Conservation (phyloP, 2,113 vertebrate species). For the Nesogale talazaci region DNA sequence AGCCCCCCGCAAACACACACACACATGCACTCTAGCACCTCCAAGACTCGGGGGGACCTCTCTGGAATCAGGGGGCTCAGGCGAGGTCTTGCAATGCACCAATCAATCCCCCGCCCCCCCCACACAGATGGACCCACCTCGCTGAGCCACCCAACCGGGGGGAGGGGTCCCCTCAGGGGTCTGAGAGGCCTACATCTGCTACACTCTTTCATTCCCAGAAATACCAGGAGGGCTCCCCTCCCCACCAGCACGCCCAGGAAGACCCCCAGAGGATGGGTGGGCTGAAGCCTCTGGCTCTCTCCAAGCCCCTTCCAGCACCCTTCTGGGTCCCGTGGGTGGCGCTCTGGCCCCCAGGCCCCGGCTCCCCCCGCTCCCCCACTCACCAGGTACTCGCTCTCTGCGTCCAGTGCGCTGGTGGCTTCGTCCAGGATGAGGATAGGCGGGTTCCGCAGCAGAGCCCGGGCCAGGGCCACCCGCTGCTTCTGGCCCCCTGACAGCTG, state of each 20-base stretch:
- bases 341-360: neutral
- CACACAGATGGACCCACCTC: accelerated
- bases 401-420: constrained; percentile 96
- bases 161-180: too few relatives aligned
- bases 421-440: constrained; percentile 95
- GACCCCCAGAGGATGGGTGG: neutral
- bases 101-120: accelerated
- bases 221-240: too few relatives aligned
- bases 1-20: too few relatives aligned
- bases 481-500: constrained; percentile 98
- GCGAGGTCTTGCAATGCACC: accelerated
- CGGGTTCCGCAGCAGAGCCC: constrained; percentile 93
- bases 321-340: neutral
- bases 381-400: constrained; percentile 95
- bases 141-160: too few relatives aligned
- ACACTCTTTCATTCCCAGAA: too few relatives aligned
- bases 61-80: neutral
- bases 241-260: too few relatives aligned
- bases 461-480: constrained; percentile 96
- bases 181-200: too few relatives aligned
- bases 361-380: constrained; percentile 54
- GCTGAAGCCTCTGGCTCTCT: accelerated
- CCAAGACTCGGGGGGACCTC: accelerated
- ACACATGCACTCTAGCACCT: accelerated
- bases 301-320: neutral